Base-by-base conservation (phyloP, 2,113 vertebrate genomes). In the Stegostoma tigrinum region DNA sequence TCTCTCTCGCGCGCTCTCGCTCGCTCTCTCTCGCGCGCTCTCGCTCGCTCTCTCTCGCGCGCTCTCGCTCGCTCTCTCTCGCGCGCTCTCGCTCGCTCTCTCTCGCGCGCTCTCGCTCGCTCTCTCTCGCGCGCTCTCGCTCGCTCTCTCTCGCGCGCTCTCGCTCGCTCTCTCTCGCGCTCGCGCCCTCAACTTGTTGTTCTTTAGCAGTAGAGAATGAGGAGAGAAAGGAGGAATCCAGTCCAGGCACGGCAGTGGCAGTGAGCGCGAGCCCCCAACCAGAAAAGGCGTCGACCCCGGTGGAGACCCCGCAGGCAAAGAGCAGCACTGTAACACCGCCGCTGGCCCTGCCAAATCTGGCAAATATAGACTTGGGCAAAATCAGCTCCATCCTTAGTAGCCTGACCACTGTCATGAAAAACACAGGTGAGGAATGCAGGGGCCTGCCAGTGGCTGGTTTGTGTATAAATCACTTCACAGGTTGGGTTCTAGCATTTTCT, bases 311-410 rank as follows among this genome's bases (percentile, higher is more conserved):
- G 10, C 93, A 48, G 42, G 67, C 66, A 17, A 95, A 95, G 93
- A 70, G 93, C 42, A 95, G 0, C 93, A 27, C 67, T 0, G 42
- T 45, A 1, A 95, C 97, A 0, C 97, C 97, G 0, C 95, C 97
- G 0, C 95, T 98, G 0, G 97, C 97, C 0, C 94, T 99, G 96
- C 98, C 98, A 90, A 99, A 98, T 97, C 97, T 99, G 96, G 99
- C 99, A 96, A 99, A 99, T 21, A 99, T 99, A 96, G 99, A 99
- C 97, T 97, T 99, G 96, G 99, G 99, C 42, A 99, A 99, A 97
- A 99, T 99, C 97, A 99, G 98, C 97, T 99, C 99, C 96, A 99
- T 99, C 91, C 98, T 99, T 15, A 99, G 98, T 97, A 99, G 98
- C 23, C 97, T 99, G 94, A 99, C 99, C 0, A 99, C 98, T 0